phyloP scores from a whole-genome alignment of 2,113 vertebrate species.

The Etia nguti region DNA sequence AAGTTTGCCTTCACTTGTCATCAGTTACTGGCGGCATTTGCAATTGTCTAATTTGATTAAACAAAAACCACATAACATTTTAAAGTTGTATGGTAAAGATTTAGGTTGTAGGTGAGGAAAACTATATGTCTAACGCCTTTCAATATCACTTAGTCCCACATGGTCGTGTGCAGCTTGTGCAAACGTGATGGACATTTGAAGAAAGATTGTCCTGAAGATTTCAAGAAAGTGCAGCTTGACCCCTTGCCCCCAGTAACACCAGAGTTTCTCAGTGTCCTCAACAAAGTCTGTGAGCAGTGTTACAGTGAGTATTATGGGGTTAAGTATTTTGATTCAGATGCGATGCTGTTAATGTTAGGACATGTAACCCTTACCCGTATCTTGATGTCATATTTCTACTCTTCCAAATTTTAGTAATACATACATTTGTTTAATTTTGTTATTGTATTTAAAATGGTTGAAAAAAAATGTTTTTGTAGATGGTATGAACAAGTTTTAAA shows the following conservation, averaged over 20 bases:
- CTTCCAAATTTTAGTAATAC: background rate
- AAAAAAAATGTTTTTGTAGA: background rate
- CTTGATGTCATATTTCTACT: background rate
- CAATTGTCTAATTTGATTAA: background rate
- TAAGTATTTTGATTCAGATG: background rate
- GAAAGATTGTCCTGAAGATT: conserved; percentile 91
- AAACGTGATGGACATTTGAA: conserved; percentile 91
- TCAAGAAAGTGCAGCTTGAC: conserved; percentile 87
- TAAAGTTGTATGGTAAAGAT: background rate
- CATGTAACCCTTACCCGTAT: background rate
- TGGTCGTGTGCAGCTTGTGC: conserved; percentile 87
- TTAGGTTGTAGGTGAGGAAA: background rate
- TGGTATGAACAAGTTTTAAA: background rate
- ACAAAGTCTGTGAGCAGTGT: conserved; percentile 88
- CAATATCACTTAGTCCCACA: conserved; percentile 74
- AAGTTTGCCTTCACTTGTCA: background rate
- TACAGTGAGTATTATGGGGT: conserved; percentile 74
- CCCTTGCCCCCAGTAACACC: conserved; percentile 80
- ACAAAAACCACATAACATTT: background rate
- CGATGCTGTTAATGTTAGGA: background rate
- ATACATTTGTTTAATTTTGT: too few relatives aligned
- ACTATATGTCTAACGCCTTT: background rate
- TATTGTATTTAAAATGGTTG: background rate
- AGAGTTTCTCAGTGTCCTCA: conserved; percentile 79
- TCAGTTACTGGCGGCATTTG: background rate